phyloP scores from a whole-genome alignment of 2,113 vertebrate species.

The Myxocyprinus asiaticus region DNA sequence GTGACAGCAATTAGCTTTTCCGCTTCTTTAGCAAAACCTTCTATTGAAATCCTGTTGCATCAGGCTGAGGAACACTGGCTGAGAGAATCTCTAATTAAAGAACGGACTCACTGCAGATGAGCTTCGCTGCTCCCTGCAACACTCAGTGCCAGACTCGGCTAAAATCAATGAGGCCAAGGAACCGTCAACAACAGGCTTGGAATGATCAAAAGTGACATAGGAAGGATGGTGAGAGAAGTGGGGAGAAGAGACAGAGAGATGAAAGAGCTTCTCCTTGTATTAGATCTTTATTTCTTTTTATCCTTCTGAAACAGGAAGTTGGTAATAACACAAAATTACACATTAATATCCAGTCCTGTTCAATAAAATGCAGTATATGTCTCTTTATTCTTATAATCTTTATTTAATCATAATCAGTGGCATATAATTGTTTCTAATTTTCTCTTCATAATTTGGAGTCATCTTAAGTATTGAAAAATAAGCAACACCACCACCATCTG shows the following conservation, averaged over 20 bases:
- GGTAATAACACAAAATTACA: no score
- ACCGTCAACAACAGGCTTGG: constrained; percentile 26
- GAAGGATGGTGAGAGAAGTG: neutral
- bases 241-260: no score
- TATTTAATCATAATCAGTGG: neutral
- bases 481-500: constrained; percentile 25
- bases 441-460: neutral
- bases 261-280: no score
- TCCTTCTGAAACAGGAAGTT: no score
- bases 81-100: constrained; percentile 68
- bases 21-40: constrained; percentile 65
- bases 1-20: constrained; percentile 76
- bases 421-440: constrained; percentile 2
- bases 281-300: no score
- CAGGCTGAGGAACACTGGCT: constrained; percentile 63
- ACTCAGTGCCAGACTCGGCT: constrained; percentile 11
- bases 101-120: constrained; percentile 55
- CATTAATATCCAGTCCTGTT: no score
- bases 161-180: constrained; percentile 53
- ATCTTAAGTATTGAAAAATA: neutral
- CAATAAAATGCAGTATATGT: no score
- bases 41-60: constrained; percentile 70
- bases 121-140: constrained; percentile 55
- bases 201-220: constrained; percentile 28
- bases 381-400: neutral